These are phyloP conservation scores for Hermodice carunculata DNA, from an alignment of 2,888 invertebrate species.

Conservation along the genomic window DNA sequence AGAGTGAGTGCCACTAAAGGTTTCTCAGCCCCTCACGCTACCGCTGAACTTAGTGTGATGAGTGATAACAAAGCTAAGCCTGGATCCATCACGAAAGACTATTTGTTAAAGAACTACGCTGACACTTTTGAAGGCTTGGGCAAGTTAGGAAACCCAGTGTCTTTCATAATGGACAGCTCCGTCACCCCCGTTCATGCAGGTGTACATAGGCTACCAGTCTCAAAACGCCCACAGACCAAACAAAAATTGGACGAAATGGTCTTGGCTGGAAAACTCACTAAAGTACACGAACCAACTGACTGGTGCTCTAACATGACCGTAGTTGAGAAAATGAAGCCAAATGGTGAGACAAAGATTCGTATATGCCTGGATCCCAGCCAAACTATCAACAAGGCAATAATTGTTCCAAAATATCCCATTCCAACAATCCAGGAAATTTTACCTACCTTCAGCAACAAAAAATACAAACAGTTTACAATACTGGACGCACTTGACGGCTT, in stretches of 20 bases:
- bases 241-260: neutral
- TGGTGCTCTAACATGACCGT: constrained; percentile 10
- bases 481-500: constrained; percentile 12
- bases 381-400: constrained; percentile 15
- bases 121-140: constrained; percentile 5
- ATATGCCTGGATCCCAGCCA: constrained; percentile 23
- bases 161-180: neutral
- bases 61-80: too few relatives aligned
- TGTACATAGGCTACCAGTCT: constrained; percentile 9
- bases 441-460: neutral
- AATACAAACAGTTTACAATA: constrained; percentile 1
- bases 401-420: constrained; percentile 7
- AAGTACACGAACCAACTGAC: constrained; percentile 1
- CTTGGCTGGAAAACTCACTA: neutral
- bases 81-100: too few relatives aligned
- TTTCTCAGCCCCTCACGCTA: too few relatives aligned
- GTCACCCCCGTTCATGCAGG: constrained; percentile 1
- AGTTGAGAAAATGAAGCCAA: neutral
- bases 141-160: neutral
- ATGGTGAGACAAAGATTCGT: constrained; percentile 8
- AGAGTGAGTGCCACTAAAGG: too few relatives aligned
- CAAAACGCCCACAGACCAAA: constrained; percentile 1
- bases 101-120: too few relatives aligned
- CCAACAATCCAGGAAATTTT: constrained; percentile 8
- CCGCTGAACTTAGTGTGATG: too few relatives aligned